Base-by-base conservation (phyloP, 2,797 vertebrate genomes). In the Pelobates cultripes region DNA sequence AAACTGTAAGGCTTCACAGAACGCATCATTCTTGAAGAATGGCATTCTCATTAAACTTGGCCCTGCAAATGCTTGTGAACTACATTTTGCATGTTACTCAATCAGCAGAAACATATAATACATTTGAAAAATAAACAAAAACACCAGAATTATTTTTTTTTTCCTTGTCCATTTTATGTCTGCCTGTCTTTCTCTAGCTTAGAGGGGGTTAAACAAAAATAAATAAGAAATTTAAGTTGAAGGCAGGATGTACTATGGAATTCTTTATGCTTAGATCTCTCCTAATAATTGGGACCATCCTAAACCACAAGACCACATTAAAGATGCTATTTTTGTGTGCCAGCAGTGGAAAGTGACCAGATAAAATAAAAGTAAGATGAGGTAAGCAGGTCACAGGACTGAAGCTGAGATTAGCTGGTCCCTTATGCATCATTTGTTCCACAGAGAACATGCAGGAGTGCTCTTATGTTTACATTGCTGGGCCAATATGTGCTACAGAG, bases 331-430 rank as follows among this genome's bases (percentile, higher is more conserved):
- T 79, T 79, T 47, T 75, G 77, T 79, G 67, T 75, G 82, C 77
- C 82, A 83, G 82, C 82, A 75, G 82, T 83, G 82, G 82, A 83
- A 83, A 83, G 82, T 83, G 82, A 83, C 82, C 82, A 83, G 82
- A 83, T 83, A 83, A 79, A 83, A 83, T 75, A 83, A 70, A 74
- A 79, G 71, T 79, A 64, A 44, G 72, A 79, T 83, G 82, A 83
- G 77, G 82, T 83, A 79, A 83, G 77, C 82, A 75, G 82, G 82
- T 83, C 77, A 83, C 43, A 83, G 76, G 82, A 83, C 82, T n/a
- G 64, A 43, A 70, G 76, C 64, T 40, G 47, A 61, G 75, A 74
- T 83, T 74, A 78, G 63, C 60, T 70, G 70, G 61, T 72, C 57
- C 67, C 67, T 40, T 9, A 74, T 79, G 71, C 77, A 69, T 83